A percentile compares a stretch with the other conserved stretches of the same genome.
Conservation (phyloP, 2,888 invertebrate genomes). For the Eurois occulta region DNA sequence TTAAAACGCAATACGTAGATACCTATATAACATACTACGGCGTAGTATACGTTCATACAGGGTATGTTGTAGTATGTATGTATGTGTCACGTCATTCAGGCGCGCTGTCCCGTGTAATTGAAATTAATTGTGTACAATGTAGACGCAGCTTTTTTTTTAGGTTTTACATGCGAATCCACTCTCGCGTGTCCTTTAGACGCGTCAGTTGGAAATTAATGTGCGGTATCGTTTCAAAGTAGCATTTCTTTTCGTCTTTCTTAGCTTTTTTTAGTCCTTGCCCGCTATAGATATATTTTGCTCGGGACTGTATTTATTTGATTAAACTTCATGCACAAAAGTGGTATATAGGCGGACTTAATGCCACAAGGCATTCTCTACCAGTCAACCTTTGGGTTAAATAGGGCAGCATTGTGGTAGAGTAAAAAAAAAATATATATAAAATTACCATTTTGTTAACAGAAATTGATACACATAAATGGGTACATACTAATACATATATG, state of each 20-base stretch:
- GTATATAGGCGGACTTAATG: too few species aligned
- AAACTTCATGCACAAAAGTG: too few species aligned
- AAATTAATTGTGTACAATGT: conserved; percentile 68
- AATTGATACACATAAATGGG: too few species aligned
- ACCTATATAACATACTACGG: conserved; percentile 5
- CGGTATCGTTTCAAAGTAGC: background rate
- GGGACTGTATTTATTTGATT: too few species aligned
- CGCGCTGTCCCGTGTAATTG: conserved; percentile 65
- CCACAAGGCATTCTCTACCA: too few species aligned
- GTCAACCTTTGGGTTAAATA: too few species aligned
- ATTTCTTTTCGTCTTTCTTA: background rate
- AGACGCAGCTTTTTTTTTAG: conserved; percentile 39
- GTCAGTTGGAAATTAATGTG: conserved; percentile 4
- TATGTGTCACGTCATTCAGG: conserved; percentile 49
- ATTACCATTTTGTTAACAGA: too few species aligned
- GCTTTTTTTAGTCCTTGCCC: background rate
- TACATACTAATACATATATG: too few species aligned
- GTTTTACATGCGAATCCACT: conserved; percentile 34
- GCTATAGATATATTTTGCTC: background rate
- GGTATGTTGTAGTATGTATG: background rate
- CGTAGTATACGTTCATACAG: conserved; percentile 7
- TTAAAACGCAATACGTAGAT: conserved; percentile 13
- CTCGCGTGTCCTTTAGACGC: background rate
- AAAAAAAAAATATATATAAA: too few species aligned
- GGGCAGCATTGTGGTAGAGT: too few species aligned